These are phyloP conservation scores for Leptinotarsa defecta DNA, from an alignment of 1,140 invertebrate genomes.

Conservation along the genomic window DNA sequence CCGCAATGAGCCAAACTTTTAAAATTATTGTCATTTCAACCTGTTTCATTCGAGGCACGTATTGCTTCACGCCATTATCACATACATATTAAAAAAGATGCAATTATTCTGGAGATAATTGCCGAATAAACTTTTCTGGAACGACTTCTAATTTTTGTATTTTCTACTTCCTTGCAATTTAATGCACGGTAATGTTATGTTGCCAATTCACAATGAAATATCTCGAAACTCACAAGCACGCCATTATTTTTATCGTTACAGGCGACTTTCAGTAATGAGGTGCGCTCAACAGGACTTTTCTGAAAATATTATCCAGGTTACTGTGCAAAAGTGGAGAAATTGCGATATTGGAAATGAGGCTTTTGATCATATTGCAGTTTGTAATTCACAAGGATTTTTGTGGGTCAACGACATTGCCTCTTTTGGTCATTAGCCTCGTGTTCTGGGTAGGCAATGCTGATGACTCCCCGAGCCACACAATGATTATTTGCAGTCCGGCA, in stretches of 20 bases:
- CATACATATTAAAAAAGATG: slow-evolving; percentile 32
- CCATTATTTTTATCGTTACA: slow-evolving; percentile 17
- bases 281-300: too few species aligned
- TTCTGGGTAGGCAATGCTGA: too few species aligned
- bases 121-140: slow-evolving; percentile 29
- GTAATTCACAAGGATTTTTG: too few species aligned
- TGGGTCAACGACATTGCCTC: too few species aligned
- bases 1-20: neutral
- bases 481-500: too few species aligned
- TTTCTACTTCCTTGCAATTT: slow-evolving; percentile 23
- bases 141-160: slow-evolving; percentile 23
- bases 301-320: too few species aligned
- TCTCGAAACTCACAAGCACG: neutral
- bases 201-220: slow-evolving; percentile 17
- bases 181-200: slow-evolving; percentile 1
- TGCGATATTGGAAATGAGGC: too few species aligned
- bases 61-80: slow-evolving; percentile 27
- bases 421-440: too few species aligned
- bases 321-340: too few species aligned
- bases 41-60: slow-evolving; percentile 21
- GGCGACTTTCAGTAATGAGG: neutral
- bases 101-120: slow-evolving; percentile 31
- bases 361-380: too few species aligned
- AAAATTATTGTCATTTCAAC: neutral
- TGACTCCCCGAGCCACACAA: too few species aligned